A percentile compares a stretch with the other conserved stretches of the same genome.
phyloP scores from a whole-genome alignment of 2,797 vertebrate genomes.

The Pseudochaenichthys georgianus region DNA sequence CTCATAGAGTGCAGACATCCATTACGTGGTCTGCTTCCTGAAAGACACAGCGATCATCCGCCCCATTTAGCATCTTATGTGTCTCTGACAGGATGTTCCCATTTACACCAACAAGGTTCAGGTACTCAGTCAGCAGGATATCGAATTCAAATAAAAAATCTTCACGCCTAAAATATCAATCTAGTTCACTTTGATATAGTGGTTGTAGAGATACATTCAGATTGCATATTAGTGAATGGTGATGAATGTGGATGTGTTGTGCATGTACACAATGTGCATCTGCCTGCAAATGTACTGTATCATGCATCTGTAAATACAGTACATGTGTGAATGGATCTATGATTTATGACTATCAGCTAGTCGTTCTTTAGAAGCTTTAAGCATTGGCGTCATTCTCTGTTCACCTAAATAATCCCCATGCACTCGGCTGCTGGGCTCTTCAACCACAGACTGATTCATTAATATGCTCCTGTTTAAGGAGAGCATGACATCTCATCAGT shows the following conservation, averaged over 20 bases:
- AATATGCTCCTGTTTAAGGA: constrained; percentile 71
- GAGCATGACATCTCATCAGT: constrained; percentile 61
- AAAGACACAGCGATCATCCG: constrained; percentile 48
- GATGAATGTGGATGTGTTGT: neutral
- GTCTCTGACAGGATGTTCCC: constrained; percentile 45
- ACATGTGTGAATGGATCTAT: neutral
- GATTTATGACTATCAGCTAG: neutral
- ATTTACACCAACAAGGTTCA: constrained; percentile 36
- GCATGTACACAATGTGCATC: neutral
- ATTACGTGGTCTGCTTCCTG: constrained; percentile 72
- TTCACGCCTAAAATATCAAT: neutral
- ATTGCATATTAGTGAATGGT: neutral
- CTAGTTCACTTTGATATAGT: neutral
- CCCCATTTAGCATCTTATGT: constrained; percentile 47
- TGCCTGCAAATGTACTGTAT: neutral
- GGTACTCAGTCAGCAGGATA: constrained; percentile 10
- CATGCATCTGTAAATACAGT: constrained; percentile 20
- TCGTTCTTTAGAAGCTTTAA: constrained; percentile 14
- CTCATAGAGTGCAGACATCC: constrained; percentile 44
- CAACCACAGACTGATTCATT: constrained; percentile 50
- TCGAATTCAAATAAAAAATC: neutral
- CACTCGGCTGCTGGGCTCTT: constrained; percentile 34
- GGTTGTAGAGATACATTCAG: neutral
- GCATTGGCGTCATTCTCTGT: neutral
- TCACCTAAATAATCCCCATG: constrained; percentile 22